Conservation (phyloP, 2,888 invertebrate species). For the Agapostemon virescens region DNA sequence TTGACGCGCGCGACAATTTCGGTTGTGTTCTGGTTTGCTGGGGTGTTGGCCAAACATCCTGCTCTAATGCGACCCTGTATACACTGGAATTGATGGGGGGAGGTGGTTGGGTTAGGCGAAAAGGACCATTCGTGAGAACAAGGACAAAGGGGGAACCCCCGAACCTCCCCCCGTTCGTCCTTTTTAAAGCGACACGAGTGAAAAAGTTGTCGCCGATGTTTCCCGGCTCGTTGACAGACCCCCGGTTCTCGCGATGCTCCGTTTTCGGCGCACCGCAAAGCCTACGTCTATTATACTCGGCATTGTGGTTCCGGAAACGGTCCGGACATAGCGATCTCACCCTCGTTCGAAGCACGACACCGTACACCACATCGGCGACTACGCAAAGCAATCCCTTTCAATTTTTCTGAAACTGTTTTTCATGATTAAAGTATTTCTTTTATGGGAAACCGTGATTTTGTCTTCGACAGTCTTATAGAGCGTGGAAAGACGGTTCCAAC, state of each 20-base stretch:
- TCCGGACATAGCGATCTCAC: background rate
- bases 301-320: background rate
- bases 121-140: constrained; percentile 20
- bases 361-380: too few species aligned
- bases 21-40: constrained; percentile 56
- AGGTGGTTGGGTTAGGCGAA: constrained; percentile 3
- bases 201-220: constrained; percentile 57
- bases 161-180: constrained; percentile 11
- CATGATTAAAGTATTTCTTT: too few species aligned
- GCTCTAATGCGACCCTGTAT: constrained; percentile 60
- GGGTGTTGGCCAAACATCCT: constrained; percentile 69
- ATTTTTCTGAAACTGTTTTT: too few species aligned
- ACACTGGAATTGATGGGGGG: background rate
- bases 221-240: constrained; percentile 25
- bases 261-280: background rate
- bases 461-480: background rate
- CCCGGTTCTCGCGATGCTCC: background rate
- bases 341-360: background rate
- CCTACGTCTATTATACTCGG: background rate
- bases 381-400: too few species aligned
- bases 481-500: background rate
- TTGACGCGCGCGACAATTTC: constrained; percentile 59
- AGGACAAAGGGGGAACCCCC: constrained; percentile 21
- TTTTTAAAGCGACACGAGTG: constrained; percentile 53
- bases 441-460: background rate